Evolutionary conservation across 2,113 vertebrate species (phyloP).

Genomic region (Hoplias malabaricus): DNA sequence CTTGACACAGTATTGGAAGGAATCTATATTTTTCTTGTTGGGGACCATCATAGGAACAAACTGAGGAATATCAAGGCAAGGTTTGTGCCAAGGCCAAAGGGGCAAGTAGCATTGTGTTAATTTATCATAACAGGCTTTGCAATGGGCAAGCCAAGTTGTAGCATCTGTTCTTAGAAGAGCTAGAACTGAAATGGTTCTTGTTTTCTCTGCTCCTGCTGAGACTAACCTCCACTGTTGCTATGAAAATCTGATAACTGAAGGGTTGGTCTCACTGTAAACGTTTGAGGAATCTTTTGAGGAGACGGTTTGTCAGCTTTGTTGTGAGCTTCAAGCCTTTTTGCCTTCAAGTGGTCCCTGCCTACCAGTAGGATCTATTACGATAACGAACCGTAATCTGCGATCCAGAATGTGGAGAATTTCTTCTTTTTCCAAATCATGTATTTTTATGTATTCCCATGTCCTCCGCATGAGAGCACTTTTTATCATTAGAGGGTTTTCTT

Average conservation of each 20-base stretch:
- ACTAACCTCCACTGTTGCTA: background rate
- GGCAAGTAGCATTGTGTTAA: background rate
- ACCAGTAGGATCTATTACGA: slow-evolving; percentile 16
- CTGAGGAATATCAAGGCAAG: background rate
- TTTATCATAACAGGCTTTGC: background rate
- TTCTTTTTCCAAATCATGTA: background rate
- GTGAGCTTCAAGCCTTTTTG: slow-evolving; percentile 35
- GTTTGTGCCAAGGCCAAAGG: slow-evolving; percentile 22
- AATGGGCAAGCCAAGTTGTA: slow-evolving; percentile 3
- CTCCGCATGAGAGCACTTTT: slow-evolving; percentile 54
- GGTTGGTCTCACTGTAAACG: background rate
- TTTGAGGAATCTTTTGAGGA: slow-evolving; percentile 6
- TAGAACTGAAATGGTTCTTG: background rate
- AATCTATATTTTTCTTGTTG: background rate
- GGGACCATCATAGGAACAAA: background rate
- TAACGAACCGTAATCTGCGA: background rate
- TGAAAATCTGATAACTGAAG: background rate
- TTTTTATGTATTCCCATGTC: slow-evolving; percentile 32
- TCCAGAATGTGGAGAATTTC: background rate
- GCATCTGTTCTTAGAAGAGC: background rate
- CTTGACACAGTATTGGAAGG: slow-evolving; percentile 33
- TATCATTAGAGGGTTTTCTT: slow-evolving; percentile 40
- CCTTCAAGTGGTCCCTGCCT: slow-evolving; percentile 8
- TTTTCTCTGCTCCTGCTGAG: slow-evolving; percentile 6
- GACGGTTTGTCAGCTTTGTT: slow-evolving; percentile 37